These are phyloP conservation scores for Parthenolecanium corni DNA, from an alignment of 2,888 invertebrate species.

Conservation along the genomic window DNA sequence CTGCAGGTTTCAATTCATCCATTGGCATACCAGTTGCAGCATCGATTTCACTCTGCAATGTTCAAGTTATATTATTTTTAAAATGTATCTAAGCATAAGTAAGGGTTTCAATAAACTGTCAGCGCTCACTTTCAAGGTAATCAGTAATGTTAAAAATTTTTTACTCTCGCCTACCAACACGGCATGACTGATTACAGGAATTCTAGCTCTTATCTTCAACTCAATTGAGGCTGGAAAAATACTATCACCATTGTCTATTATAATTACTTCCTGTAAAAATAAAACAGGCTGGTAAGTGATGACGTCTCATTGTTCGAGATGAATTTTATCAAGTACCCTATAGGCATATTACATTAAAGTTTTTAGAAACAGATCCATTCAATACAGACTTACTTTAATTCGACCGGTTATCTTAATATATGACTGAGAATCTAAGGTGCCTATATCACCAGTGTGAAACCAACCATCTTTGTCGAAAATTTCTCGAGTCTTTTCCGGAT, in stretches of 20 bases:
- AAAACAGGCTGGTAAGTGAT: background rate
- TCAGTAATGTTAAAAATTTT: conserved; percentile 72
- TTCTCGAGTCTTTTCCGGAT: conserved; percentile 61
- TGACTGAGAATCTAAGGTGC: conserved; percentile 61
- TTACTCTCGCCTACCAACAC: conserved; percentile 75
- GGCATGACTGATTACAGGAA: conserved; percentile 67
- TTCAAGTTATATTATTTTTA: background rate
- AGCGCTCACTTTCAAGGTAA: conserved; percentile 76
- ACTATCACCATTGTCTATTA: conserved; percentile 91
- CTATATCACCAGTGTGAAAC: conserved; percentile 80
- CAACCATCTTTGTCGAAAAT: conserved; percentile 68
- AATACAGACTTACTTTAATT: conserved; percentile 34
- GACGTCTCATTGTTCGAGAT: too few species aligned
- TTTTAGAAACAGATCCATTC: background rate
- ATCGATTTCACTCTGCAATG: conserved; percentile 60
- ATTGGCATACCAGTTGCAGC: conserved; percentile 57
- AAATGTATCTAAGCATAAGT: background rate
- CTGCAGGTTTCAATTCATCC: conserved; percentile 53
- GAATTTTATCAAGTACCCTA: background rate
- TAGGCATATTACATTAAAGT: background rate
- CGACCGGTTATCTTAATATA: conserved; percentile 62
- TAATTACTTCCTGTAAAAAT: conserved; percentile 58
- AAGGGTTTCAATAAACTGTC: too few species aligned
- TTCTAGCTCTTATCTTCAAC: conserved; percentile 60
- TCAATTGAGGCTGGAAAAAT: conserved; percentile 80